phyloP scores from a whole-genome alignment of 2,888 invertebrate genomes.

The Eupithecia vulgata region DNA sequence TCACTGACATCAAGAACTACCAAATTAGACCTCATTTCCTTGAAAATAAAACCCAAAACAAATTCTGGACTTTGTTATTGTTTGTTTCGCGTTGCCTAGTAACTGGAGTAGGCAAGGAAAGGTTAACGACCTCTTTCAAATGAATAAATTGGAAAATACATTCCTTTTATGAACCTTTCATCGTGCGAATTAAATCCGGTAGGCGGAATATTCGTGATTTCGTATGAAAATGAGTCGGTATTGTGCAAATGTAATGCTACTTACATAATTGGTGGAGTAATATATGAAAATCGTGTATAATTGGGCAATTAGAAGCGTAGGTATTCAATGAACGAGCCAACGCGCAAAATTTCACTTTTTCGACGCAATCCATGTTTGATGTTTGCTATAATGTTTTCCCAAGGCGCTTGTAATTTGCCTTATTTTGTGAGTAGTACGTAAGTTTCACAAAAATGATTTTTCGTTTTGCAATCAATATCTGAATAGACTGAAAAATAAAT shows the following conservation, averaged over 20 bases:
- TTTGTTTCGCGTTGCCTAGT: conserved; percentile 67
- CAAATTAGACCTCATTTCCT: conserved; percentile 46
- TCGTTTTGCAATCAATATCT: neutral
- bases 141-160: conserved; percentile 35
- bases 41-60: conserved; percentile 45
- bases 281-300: conserved; percentile 35
- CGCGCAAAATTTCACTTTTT: neutral
- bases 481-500: neutral
- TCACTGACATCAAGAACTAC: conserved; percentile 11
- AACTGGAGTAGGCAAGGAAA: conserved; percentile 55
- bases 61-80: conserved; percentile 53
- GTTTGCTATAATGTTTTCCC: conserved; percentile 24
- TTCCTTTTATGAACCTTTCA: conserved; percentile 13
- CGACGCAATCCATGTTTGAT: neutral
- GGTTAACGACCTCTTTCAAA: conserved; percentile 58
- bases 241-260: conserved; percentile 30
- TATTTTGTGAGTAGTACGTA: neutral
- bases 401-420: conserved; percentile 27
- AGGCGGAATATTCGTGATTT: conserved; percentile 12
- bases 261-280: conserved; percentile 29
- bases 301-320: conserved; percentile 33
- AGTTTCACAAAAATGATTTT: neutral
- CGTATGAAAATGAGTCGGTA: conserved; percentile 34
- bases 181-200: neutral
- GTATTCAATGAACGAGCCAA: conserved; percentile 2